phyloP scores from a whole-genome alignment of 2,888 invertebrate species.

The Drosophila mettleri region DNA sequence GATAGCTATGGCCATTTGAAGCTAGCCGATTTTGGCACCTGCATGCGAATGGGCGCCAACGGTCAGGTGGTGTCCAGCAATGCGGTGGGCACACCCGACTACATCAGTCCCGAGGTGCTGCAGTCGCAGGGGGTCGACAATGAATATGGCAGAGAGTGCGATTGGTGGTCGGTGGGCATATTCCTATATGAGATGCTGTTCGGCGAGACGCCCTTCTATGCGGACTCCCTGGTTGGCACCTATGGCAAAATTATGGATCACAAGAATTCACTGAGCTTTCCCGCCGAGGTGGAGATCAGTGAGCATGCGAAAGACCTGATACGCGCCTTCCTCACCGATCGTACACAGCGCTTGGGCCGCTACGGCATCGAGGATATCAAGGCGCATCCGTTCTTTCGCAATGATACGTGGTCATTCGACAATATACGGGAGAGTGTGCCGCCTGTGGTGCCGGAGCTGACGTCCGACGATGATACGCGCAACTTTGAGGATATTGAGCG shows the following conservation, averaged over 20 bases:
- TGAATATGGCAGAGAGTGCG: conserved; percentile 98
- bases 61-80: conserved; percentile 98
- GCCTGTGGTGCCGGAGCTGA: conserved; percentile 97
- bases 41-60: conserved; percentile 99
- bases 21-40: conserved; percentile 99
- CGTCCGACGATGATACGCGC: conserved; percentile 98
- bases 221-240: conserved; percentile 98
- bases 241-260: conserved; percentile 99
- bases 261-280: conserved; percentile 97
- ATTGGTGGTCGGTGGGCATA: conserved; percentile 99
- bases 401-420: conserved; percentile 99
- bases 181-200: conserved; percentile 99
- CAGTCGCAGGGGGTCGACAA: conserved; percentile 98
- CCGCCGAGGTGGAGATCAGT: conserved; percentile 97
- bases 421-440: conserved; percentile 97
- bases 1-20: conserved; percentile 98
- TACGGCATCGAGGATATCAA: conserved; percentile 98
- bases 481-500: conserved; percentile 99
- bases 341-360: conserved; percentile 94
- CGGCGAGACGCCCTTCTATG: conserved; percentile 99
- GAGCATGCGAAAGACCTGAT: conserved; percentile 95
- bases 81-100: conserved; percentile 99
- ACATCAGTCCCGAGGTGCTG: conserved; percentile 99
- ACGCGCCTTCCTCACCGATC: conserved; percentile 96
- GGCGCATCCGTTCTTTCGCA: conserved; percentile 96